Evolutionary conservation across 2,888 invertebrate species (phyloP).

Genomic region (Apoda limacodes): DNA sequence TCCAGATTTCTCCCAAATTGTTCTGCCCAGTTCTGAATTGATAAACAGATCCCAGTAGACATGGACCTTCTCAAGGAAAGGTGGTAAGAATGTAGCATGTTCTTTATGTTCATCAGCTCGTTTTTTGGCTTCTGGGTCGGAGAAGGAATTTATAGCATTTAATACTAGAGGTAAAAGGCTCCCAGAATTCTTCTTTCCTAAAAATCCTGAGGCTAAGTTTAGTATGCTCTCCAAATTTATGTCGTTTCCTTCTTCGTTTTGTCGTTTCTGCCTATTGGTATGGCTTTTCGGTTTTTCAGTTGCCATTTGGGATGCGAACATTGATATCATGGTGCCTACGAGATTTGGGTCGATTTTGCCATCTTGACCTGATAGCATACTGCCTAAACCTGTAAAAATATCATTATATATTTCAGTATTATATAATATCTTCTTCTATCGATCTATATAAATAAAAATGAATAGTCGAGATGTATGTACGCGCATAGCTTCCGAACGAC

Average conservation of each 20-base stretch:
- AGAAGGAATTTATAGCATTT: conserved; percentile 72
- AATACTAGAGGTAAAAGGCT: conserved; percentile 75
- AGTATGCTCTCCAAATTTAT: conserved; percentile 66
- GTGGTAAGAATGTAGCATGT: conserved; percentile 80
- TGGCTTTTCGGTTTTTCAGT: conserved; percentile 29
- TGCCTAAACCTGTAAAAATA: conserved; percentile 48
- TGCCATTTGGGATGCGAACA: conserved; percentile 53
- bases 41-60: conserved; percentile 83
- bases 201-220: conserved; percentile 65
- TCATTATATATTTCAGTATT: conserved; percentile 1
- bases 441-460: too few species aligned
- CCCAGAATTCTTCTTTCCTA: conserved; percentile 50
- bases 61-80: conserved; percentile 71
- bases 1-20: conserved; percentile 79
- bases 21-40: conserved; percentile 81
- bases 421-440: not conserved
- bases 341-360: conserved; percentile 69
- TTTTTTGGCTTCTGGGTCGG: conserved; percentile 71
- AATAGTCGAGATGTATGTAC: too few species aligned
- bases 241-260: conserved; percentile 37
- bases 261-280: conserved; percentile 31
- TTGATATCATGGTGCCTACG: conserved; percentile 56
- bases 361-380: conserved; percentile 69
- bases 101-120: conserved; percentile 74
- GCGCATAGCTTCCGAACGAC: too few species aligned